Evolutionary conservation across 2,113 vertebrate species (phyloP), one percentile per base, ranked within the genome.

Genomic region (Ondatra zibethicus): DNA sequence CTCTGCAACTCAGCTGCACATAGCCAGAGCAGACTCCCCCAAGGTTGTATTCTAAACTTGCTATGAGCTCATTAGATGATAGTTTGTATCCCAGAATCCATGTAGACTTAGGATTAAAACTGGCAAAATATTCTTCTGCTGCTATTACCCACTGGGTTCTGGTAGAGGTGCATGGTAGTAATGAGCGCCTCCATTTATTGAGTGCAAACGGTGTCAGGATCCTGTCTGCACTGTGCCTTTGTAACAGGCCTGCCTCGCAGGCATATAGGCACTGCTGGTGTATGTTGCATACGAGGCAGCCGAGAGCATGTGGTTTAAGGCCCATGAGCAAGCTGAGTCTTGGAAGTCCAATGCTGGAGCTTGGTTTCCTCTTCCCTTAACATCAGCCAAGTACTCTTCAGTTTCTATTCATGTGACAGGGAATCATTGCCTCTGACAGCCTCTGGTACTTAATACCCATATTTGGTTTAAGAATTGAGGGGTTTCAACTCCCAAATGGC

Each of bases 1-100:
- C 9, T 72, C 42, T 91, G 29, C 39, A 92, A 3, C 39, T 95
- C 61, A 80, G 50, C 12, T 77, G 66, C 23, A 42, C 36, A 52
- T 50, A 76, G 50, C 19, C 66, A 65, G 65, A 89, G 61, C 78
- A 93, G 58, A 50, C 4, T 29, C 29, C 45, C 33, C 47, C 52
- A 63, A 75, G 61, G 68, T 76, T 88, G 29, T 94, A 89, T 92
- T 95, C 63, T 85, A 89, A 97, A 77, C 63, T 94, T 72, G 42
- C 73, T 68, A 63, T 93, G 50, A 96, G 52, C 36, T 91, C 89
- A 91, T 88, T 93, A 50, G 52, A 86, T 91, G 80, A 16, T 63
- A 88, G 0, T 89, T 89, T 93, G 78, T 96, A 19, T 87, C 9
- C 93, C 65, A 50, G 47, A 95, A 89, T 78, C 61, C 55, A 58